Base-by-base conservation (phyloP, 2,888 invertebrate genomes). In the Nasonovia ribisnigri region DNA sequence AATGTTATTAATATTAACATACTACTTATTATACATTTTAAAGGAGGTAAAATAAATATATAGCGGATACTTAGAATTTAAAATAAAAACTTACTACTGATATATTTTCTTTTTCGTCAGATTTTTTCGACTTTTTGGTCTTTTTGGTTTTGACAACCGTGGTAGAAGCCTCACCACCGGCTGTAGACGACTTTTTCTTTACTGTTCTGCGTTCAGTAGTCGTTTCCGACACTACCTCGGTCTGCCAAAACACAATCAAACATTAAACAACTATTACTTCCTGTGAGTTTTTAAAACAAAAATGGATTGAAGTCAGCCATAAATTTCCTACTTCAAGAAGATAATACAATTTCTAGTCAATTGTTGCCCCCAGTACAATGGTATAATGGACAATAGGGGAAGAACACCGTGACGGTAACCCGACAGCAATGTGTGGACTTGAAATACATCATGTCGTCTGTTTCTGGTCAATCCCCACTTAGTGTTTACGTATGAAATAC, bases 101-200 rank as follows among this genome's bases (percentile, higher is more conserved):
- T 95, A 96, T 96, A 88, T 96, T 96, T 51, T 96, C 96, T 94
- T 97, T 96, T 92, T 96, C 96, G 92, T 95, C 95, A 60, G 95
- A 95, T 95, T 96, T 97, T 95, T 96, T 96, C 16, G 96, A 96
- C 95, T 96, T 96, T 95, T 95, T 95, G 3, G 95, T 95, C 90
- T 95, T 95, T 94, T 95, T 95, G n/a, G 95, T 95, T 95, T 96
- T 96, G 95, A 96, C 96, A 95, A 96, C 96, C 92, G 96, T 95
- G 94, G 95, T 94, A 94, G 95, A 95, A 43, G 94, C 67, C 24
- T 87, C 94, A 60, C 90, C 91, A 42, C 90, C 90, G 88, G 24
- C 77, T 77, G 88, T 60, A 84, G 90, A 94, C 26, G 92, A 93
- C 93, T 93, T 93, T 86, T 93, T 93, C 51, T 93, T 93, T 4